A percentile compares a stretch with the other conserved stretches of the same genome.
phyloP scores from a whole-genome alignment of 2,888 invertebrate species.

The Hypomecis punctinalis region DNA sequence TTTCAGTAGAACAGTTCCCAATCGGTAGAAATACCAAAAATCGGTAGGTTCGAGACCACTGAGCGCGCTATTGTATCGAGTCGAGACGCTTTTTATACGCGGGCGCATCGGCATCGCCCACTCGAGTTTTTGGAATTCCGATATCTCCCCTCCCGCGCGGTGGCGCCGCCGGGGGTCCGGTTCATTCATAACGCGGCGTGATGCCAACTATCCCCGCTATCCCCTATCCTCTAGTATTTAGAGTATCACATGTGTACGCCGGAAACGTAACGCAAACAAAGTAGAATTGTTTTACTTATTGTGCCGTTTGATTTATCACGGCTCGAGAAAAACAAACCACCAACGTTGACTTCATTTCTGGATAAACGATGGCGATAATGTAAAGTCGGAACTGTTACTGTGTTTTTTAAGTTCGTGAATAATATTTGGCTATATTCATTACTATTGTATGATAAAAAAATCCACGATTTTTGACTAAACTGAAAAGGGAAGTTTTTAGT shows the following conservation, averaged over 20 bases:
- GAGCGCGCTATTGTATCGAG: conserved; percentile 63
- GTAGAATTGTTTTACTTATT: conserved; percentile 65
- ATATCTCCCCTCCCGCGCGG: conserved; percentile 46
- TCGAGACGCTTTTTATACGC: conserved; percentile 69
- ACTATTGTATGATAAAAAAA: too few relatives aligned
- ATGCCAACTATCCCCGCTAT: conserved; percentile 54
- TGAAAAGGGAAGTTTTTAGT: too few relatives aligned
- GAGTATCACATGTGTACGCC: conserved; percentile 66
- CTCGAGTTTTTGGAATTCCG: conserved; percentile 82
- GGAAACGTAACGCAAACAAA: conserved; percentile 75
- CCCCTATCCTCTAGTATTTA: conserved; percentile 43
- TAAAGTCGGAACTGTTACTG: not conserved
- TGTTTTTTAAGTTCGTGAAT: not conserved
- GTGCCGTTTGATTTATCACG: conserved; percentile 61
- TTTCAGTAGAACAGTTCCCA: too few relatives aligned
- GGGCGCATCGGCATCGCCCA: conserved; percentile 71
- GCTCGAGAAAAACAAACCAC: conserved; percentile 59
- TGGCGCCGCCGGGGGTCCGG: conserved; percentile 64
- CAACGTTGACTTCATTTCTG: conserved; percentile 60
- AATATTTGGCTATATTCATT: too few relatives aligned
- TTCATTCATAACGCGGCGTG: conserved; percentile 81
- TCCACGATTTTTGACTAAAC: too few relatives aligned
- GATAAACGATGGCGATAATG: conserved; percentile 32
- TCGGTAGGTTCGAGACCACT: too few relatives aligned
- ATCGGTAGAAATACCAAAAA: too few relatives aligned